Evolutionary conservation across 2,888 invertebrate species (phyloP), one percentile per base, ranked within the genome.

Genomic region (Sphecodes monilicornis): DNA sequence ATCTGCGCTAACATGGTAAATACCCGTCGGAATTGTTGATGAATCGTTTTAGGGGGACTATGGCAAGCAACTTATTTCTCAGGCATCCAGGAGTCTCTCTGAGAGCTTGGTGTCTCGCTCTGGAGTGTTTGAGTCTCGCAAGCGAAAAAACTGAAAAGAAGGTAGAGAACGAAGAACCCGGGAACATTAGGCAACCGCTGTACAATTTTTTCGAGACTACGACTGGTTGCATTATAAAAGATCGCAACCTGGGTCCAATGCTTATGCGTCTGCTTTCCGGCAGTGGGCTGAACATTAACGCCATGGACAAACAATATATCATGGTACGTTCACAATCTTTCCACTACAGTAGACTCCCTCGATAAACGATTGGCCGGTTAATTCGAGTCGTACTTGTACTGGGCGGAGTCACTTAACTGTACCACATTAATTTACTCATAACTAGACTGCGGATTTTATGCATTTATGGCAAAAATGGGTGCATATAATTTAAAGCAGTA

Each of bases 21-120:
- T 87, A 80, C 69, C 1, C 6, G 39, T 66, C n/a, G 10, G n/a
- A 71, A 74, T n/a, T 1, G 5, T 60, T 29, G 60, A 16, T 29
- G 16, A 60, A 29, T 60, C 60, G 13, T 60, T 60, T 5, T 29
- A 16, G 29, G 13, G 60, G 16, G 29, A 32, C 32, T 64, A 77
- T 26, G 50, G 29, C 8, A 26, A 46, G 29, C n/a, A 71, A 43
- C 72, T 78, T 29, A 60, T 71, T 80, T 86, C 85, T 26, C 85
- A 95, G 95, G 95, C 95, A 96, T 86, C 96, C 97, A 11, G 96
- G 96, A 78, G 96, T 97, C 73, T 97, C 97, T 74, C 95, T 97
- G 46, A 96, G 97, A 82, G 97, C 97, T 84, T 98, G 98, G 98
- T 97, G 97, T 90, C 95, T 97, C 43, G 97, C 97, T 0, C 96